These are phyloP conservation scores for Vireo altiloquus DNA, from an alignment of 2,113 vertebrate species.

Conservation along the genomic window DNA sequence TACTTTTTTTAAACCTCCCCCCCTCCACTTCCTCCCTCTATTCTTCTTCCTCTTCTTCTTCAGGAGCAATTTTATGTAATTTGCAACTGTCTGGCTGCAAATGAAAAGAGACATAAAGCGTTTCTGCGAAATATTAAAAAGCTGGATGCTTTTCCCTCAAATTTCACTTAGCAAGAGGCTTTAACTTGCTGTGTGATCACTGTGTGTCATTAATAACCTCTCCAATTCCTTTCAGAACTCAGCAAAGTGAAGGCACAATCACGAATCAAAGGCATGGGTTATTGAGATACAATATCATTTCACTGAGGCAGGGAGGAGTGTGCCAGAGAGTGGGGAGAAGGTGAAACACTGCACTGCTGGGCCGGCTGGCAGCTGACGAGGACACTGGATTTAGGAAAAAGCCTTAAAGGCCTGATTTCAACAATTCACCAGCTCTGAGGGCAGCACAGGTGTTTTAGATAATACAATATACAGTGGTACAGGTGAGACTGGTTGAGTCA, in stretches of 20 bases:
- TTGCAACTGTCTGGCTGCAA: slow-evolving; percentile 66
- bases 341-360: not conserved
- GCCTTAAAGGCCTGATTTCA: not conserved
- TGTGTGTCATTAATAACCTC: slow-evolving; percentile 58
- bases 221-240: slow-evolving; percentile 41
- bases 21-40: slow-evolving; percentile 15
- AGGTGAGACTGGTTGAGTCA: not conserved
- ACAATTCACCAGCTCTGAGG: not conserved
- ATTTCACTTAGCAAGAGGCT: slow-evolving; percentile 55
- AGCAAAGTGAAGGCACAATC: slow-evolving; percentile 50
- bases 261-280: slow-evolving; percentile 44
- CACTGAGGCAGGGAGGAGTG: not conserved
- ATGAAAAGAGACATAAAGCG: slow-evolving; percentile 61
- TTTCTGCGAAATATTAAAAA: slow-evolving; percentile 48
- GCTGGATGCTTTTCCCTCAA: slow-evolving; percentile 50
- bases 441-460: not conserved
- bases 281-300: slow-evolving; percentile 16
- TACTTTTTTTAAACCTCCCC: slow-evolving; percentile 3
- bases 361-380: not conserved
- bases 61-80: slow-evolving; percentile 65
- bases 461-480: not conserved
- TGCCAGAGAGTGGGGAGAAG: not conserved
- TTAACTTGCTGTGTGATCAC: slow-evolving; percentile 54
- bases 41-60: slow-evolving; percentile 54
- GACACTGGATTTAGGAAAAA: not conserved